Evolutionary conservation across 1,140 invertebrate genomes (phyloP).

Genomic region (Colletes gigas): DNA sequence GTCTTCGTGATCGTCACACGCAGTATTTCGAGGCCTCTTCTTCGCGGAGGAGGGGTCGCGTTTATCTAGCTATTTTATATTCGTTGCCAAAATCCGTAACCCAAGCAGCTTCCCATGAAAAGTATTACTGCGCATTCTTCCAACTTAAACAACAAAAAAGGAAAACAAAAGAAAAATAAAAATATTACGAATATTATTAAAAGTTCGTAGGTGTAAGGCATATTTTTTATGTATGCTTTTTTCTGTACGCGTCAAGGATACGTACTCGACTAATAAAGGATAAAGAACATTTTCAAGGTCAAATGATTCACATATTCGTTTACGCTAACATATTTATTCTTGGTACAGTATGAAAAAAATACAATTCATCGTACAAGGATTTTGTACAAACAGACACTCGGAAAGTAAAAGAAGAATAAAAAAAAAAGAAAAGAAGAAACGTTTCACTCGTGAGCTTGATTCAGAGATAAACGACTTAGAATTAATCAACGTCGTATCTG

Average conservation of each 20-base stretch:
- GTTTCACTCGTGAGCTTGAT: background rate
- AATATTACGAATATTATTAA: conserved; percentile 66
- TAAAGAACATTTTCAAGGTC: conserved; percentile 63
- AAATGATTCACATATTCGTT: conserved; percentile 19
- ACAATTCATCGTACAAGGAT: background rate
- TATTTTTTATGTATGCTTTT: conserved; percentile 82
- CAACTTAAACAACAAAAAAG: conserved; percentile 65
- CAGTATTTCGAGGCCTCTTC: conserved; percentile 30
- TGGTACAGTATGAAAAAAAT: conserved; percentile 12
- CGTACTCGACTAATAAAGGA: conserved; percentile 74
- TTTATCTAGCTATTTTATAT: conserved; percentile 71
- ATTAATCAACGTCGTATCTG: background rate
- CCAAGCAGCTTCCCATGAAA: conserved; percentile 68
- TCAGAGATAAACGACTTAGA: background rate
- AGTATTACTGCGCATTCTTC: conserved; percentile 80
- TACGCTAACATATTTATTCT: no score
- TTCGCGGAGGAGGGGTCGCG: conserved; percentile 28
- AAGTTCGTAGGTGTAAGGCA: conserved; percentile 78
- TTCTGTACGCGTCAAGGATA: conserved; percentile 79
- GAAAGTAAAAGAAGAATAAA: background rate
- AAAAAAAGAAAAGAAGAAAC: background rate
- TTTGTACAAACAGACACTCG: no score
- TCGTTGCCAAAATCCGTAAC: conserved; percentile 67
- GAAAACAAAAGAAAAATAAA: conserved; percentile 52
- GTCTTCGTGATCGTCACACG: conserved; percentile 20